Percentiles rank a stretch among this genome's conserved stretches.
phyloP scores from a whole-genome alignment of 37 sponge, comb jelly and placozoan species.

The Haliclona indistincta region DNA sequence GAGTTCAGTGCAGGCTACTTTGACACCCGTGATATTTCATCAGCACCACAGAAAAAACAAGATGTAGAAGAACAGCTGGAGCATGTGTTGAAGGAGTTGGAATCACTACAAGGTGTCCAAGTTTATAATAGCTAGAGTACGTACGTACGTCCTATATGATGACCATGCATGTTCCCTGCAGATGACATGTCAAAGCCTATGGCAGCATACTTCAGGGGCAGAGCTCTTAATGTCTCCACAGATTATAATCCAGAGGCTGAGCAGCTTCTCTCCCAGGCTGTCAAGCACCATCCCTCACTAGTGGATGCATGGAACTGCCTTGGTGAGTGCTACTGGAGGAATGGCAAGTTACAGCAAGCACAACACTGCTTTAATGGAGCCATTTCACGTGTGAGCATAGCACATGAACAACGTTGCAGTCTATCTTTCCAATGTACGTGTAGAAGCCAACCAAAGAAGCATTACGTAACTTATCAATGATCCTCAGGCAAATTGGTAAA shows the following conservation, averaged over 20 bases:
- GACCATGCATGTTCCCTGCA: background rate
- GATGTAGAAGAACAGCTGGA: conserved; percentile 47
- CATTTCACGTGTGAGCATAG: conserved; percentile 52
- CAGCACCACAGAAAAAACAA: conserved; percentile 30
- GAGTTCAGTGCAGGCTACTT: conserved; percentile 55
- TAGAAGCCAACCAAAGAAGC: conserved; percentile 68
- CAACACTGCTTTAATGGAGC: conserved; percentile 81
- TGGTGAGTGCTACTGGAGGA: conserved; percentile 89
- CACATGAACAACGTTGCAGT: background rate
- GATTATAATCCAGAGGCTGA: conserved; percentile 58
- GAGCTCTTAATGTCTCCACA: conserved; percentile 65
- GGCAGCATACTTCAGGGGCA: conserved; percentile 44
- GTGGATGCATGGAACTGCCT: conserved; percentile 74
- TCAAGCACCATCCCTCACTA: conserved; percentile 72
- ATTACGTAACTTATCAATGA: conserved; percentile 75
- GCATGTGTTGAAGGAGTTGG: conserved; percentile 41
- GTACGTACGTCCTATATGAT: background rate
- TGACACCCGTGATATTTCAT: conserved; percentile 46
- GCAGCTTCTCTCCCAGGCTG: conserved; percentile 49
- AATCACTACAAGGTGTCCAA: conserved; percentile 39
- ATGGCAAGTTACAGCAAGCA: conserved; percentile 63
- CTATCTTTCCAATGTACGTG: background rate
- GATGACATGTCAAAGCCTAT: conserved; percentile 33
- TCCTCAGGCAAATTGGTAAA: conserved; percentile 66
- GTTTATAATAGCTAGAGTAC: background rate